Evolutionary conservation across 2,888 invertebrate species (phyloP).

Genomic region (Eumacrocentrus americanus): DNA sequence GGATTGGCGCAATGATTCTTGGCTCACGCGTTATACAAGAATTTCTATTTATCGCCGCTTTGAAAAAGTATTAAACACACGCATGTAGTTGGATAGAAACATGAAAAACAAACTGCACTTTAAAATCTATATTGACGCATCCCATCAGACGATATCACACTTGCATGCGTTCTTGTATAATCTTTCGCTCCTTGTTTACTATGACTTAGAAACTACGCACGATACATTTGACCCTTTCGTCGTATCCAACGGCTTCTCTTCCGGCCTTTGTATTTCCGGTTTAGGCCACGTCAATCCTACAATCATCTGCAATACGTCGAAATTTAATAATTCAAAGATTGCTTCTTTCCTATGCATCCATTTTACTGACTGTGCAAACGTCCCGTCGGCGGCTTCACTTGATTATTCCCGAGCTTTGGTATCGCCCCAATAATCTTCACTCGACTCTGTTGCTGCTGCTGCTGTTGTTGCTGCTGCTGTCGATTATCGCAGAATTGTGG

Average conservation of each 20-base stretch:
- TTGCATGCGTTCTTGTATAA: slow-evolving; percentile 29
- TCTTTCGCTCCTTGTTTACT: slow-evolving; percentile 28
- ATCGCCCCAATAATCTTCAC: slow-evolving; percentile 85
- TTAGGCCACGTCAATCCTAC: slow-evolving; percentile 16
- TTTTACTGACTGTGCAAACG: slow-evolving; percentile 63
- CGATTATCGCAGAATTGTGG: slow-evolving; percentile 87
- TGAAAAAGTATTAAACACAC: slow-evolving; percentile 57
- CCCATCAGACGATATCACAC: slow-evolving; percentile 16
- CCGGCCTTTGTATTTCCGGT: slow-evolving; percentile 7
- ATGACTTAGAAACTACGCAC: slow-evolving; percentile 38
- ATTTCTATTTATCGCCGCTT: slow-evolving; percentile 22
- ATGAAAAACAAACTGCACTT: slow-evolving; percentile 46
- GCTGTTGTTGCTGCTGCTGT: slow-evolving; percentile 48
- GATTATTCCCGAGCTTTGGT: slow-evolving; percentile 68
- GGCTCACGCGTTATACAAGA: background rate
- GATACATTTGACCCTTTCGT: slow-evolving; percentile 34
- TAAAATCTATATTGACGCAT: slow-evolving; percentile 19
- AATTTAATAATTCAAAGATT: slow-evolving; percentile 11
- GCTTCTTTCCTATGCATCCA: background rate
- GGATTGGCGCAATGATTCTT: slow-evolving; percentile 3
- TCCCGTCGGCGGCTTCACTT: slow-evolving; percentile 62
- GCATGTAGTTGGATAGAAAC: slow-evolving; percentile 41
- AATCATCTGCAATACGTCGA: background rate
- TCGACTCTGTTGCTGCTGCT: slow-evolving; percentile 59
- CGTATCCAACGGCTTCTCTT: background rate